Evolutionary conservation across 2,113 vertebrate species (phyloP), one percentile per base, ranked within the genome.

Genomic region (Pongo abelii): DNA sequence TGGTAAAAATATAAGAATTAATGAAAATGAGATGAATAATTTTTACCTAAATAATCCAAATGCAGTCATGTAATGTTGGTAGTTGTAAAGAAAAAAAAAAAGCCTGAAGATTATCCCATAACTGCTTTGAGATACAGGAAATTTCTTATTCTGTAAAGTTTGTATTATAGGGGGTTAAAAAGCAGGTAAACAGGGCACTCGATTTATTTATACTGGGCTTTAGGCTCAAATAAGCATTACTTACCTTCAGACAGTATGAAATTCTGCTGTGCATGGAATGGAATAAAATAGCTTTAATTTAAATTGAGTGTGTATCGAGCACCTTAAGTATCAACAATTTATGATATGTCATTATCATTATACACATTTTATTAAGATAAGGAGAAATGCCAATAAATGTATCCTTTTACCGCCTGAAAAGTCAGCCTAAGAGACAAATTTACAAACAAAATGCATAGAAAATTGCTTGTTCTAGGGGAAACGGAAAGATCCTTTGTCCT

Each of bases 1-100:
- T 78, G 25, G 35, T 22, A 67, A 52, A 67, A 67, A 43, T 25
- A 46, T 46, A 27, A 35, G 38, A 23, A 46, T 27, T 55, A 30
- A 10, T 27, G 35, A 75, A 74, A 70, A 11, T 32, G 43, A 52
- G 16, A 11, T 25, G 38, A 46, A 35, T n/a, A n/a, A n/a, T 92
- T 57, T 64, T 69, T 10, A 16, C 35, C 40, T 40, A 59, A 18
- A n/a, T 8, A 55, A 59, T 55, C 43, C 46, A 35, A 52, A 30
- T 2, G 7, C 0, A 40, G 32, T 20, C 14, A 57, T 1, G 23
- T 1, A 18, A 4, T 5, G 8, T 14, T 20, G 74, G 50, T 11
- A 16, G 13, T 13, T 9, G 4, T 8, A 16, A 7, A 69, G 9
- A 67, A 43, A 17, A 43, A n/a, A n/a, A 17, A 64, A 64, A 30